These are phyloP conservation scores for Melolontha melolontha DNA, from an alignment of 2,888 invertebrate species.

Conservation along the genomic window DNA sequence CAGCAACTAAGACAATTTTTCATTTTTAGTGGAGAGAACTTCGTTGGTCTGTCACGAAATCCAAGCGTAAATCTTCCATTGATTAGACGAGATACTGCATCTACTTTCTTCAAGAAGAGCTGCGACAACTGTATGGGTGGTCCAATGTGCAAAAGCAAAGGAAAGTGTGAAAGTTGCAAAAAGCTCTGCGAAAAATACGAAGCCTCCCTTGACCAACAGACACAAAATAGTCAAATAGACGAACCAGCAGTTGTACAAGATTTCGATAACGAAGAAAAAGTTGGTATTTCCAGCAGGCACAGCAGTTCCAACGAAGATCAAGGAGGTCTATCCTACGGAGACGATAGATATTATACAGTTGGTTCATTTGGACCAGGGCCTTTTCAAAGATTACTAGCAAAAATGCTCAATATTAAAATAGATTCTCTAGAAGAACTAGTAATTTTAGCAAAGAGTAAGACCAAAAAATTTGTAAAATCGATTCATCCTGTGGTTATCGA, in stretches of 20 bases:
- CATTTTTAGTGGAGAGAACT: conserved; percentile 1
- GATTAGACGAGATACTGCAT: conserved; percentile 37
- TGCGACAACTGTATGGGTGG: conserved; percentile 46
- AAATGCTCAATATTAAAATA: conserved; percentile 48
- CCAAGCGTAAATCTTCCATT: conserved; percentile 18
- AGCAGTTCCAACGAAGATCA: not conserved
- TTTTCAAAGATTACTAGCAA: conserved; percentile 47
- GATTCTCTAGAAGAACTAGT: conserved; percentile 49
- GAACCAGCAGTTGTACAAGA: not conserved
- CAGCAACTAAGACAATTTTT: not conserved
- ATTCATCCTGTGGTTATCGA: conserved; percentile 49
- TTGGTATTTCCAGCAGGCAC: conserved; percentile 33
- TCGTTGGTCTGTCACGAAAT: conserved; percentile 6
- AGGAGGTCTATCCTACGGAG: conserved; percentile 45
- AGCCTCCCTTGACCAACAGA: not conserved
- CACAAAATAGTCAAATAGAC: conserved; percentile 1
- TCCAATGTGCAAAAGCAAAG: conserved; percentile 43
- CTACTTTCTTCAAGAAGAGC: conserved; percentile 39
- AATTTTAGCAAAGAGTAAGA: conserved; percentile 50
- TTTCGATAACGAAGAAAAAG: conserved; percentile 14
- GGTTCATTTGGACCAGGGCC: conserved; percentile 50
- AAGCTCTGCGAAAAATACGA: conserved; percentile 45
- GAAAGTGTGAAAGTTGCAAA: conserved; percentile 47
- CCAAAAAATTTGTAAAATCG: conserved; percentile 21
- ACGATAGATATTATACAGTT: conserved; percentile 51